These are phyloP conservation scores for Oxystoma pomonae DNA, from an alignment of 2,888 invertebrate species.

Conservation along the genomic window DNA sequence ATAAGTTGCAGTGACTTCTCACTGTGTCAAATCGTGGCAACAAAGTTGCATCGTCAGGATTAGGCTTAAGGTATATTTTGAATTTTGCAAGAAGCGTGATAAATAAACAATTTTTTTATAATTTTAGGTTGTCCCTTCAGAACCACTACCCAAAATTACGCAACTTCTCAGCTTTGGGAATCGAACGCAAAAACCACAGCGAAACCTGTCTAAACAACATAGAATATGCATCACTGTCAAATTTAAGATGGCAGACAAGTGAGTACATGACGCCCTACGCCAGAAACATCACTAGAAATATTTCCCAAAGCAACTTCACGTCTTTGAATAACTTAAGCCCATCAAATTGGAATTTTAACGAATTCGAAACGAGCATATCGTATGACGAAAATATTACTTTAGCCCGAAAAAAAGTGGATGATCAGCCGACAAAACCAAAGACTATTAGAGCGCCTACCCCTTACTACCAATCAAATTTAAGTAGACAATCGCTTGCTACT, in stretches of 20 bases:
- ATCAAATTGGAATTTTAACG: constrained; percentile 26
- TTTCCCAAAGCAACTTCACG: constrained; percentile 43
- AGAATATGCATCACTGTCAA: background rate
- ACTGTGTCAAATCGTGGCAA: too few relatives aligned
- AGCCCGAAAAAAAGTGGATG: constrained; percentile 36
- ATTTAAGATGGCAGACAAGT: background rate
- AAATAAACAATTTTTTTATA: too few relatives aligned
- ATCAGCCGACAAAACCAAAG: constrained; percentile 39
- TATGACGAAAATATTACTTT: constrained; percentile 46
- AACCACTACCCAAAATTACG: background rate
- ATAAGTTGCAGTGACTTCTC: too few relatives aligned
- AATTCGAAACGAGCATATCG: constrained; percentile 37
- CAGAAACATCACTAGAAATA: constrained; percentile 35
- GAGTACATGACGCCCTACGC: background rate
- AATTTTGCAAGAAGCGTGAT: too few relatives aligned
- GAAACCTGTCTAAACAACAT: background rate
- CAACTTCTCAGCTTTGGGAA: background rate
- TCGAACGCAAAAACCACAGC: background rate
- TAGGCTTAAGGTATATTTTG: too few relatives aligned
- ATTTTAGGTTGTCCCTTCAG: background rate
- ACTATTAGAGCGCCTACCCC: constrained; percentile 43
- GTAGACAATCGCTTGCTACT: constrained; percentile 19
- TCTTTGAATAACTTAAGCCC: constrained; percentile 28
- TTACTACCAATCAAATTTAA: constrained; percentile 28
- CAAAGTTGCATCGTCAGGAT: too few relatives aligned